phyloP scores from a whole-genome alignment of 2,113 vertebrate genomes.

The Gobiocypris rarus region DNA sequence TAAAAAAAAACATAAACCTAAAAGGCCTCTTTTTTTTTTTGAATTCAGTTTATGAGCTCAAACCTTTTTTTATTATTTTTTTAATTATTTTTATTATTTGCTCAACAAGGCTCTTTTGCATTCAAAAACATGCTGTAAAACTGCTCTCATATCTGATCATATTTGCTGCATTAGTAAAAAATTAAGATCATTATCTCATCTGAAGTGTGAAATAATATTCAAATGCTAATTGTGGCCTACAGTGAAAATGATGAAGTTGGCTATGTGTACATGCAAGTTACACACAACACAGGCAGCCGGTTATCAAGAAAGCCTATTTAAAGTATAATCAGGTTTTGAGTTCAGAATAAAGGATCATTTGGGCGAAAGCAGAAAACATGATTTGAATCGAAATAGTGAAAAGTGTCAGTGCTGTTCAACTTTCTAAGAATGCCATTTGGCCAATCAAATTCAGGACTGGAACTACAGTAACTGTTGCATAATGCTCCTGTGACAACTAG shows the following conservation, averaged over 20 bases:
- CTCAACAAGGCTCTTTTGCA: not conserved
- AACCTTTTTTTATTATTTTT: not conserved
- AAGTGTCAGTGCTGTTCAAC: too few species aligned
- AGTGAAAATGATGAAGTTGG: not conserved
- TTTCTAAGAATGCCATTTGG: too few species aligned
- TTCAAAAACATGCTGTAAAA: not conserved
- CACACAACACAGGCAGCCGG: too few species aligned
- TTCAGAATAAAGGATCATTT: too few species aligned
- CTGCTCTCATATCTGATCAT: conserved; percentile 9
- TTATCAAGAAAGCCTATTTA: too few species aligned
- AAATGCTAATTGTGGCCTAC: conserved; percentile 9
- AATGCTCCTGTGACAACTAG: too few species aligned
- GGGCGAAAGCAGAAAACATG: too few species aligned
- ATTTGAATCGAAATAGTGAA: too few species aligned
- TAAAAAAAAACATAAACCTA: not conserved
- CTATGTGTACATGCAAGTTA: not conserved
- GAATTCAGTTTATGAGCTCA: not conserved
- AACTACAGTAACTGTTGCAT: too few species aligned
- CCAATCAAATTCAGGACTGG: too few species aligned
- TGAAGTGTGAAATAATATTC: conserved; percentile 25
- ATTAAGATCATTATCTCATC: conserved; percentile 9
- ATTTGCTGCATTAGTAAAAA: not conserved
- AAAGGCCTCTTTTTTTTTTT: not conserved
- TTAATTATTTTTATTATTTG: too few species aligned
- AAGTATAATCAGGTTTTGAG: too few species aligned